These are phyloP conservation scores for Colius striatus DNA, from an alignment of 2,113 vertebrate species.

Conservation along the genomic window DNA sequence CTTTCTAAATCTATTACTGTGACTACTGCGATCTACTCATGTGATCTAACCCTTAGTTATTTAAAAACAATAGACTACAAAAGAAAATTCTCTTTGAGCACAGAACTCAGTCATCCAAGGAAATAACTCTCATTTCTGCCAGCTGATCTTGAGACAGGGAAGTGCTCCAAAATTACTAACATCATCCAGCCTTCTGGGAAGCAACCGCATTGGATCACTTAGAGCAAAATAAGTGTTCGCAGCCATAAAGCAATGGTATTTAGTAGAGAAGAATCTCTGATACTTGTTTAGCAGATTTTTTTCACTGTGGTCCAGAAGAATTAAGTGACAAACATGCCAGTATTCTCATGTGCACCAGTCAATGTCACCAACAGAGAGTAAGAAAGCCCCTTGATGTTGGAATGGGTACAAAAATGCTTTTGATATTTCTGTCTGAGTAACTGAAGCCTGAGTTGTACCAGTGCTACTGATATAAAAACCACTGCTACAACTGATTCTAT, in stretches of 20 bases:
- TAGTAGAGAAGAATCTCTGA: background rate
- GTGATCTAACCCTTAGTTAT: constrained; percentile 20
- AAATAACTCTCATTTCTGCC: constrained; percentile 62
- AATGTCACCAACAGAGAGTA: background rate
- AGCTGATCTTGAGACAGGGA: constrained; percentile 58
- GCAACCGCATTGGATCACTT: background rate
- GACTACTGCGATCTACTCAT: constrained; percentile 14
- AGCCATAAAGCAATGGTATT: constrained; percentile 17
- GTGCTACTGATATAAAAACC: background rate
- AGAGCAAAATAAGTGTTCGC: background rate
- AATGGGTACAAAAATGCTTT: background rate
- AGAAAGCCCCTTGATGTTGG: background rate
- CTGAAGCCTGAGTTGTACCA: background rate
- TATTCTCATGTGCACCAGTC: background rate
- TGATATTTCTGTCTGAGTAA: background rate
- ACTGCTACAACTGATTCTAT: background rate
- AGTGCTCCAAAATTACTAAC: constrained; percentile 47
- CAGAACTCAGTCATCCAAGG: constrained; percentile 62
- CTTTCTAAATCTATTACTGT: constrained; percentile 6
- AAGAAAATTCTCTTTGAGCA: constrained; percentile 57
- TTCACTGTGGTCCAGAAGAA: background rate
- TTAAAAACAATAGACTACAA: constrained; percentile 44
- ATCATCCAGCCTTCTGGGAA: constrained; percentile 55
- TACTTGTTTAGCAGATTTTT: constrained; percentile 19
- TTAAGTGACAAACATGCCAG: constrained; percentile 22